These are phyloP conservation scores for Helicoverpa zea DNA, from an alignment of 1,140 invertebrate genomes.

Conservation along the genomic window DNA sequence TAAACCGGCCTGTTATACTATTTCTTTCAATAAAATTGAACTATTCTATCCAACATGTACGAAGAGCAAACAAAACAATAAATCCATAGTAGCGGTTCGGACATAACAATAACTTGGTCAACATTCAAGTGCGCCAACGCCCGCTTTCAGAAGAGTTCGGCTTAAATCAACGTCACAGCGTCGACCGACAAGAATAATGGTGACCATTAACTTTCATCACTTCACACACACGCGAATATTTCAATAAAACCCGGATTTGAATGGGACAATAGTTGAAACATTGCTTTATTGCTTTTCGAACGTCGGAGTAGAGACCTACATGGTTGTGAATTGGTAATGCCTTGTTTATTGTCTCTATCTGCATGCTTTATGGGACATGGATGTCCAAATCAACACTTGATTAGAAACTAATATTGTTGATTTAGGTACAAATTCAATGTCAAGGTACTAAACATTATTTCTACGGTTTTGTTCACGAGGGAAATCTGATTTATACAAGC, in stretches of 20 bases:
- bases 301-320: conserved; percentile 35
- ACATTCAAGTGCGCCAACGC: conserved; percentile 29
- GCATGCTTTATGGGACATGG: conserved; percentile 17
- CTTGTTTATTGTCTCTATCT: conserved; percentile 23
- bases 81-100: conserved; percentile 27
- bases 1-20: background rate
- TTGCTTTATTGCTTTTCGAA: conserved; percentile 35
- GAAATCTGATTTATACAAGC: too few species aligned
- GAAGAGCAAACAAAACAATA: conserved; percentile 25
- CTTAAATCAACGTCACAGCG: conserved; percentile 43
- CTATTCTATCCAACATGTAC: background rate
- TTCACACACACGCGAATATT: conserved; percentile 42
- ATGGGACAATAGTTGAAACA: conserved; percentile 36
- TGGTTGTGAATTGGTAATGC: conserved; percentile 15
- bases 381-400: background rate
- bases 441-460: too few species aligned
- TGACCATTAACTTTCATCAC: conserved; percentile 46
- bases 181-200: conserved; percentile 41
- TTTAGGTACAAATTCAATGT: too few species aligned
- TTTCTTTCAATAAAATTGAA: background rate
- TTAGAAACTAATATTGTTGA: too few species aligned
- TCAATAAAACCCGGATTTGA: conserved; percentile 41
- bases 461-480: too few species aligned
- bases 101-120: conserved; percentile 46
- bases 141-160: conserved; percentile 36